phyloP scores from a whole-genome alignment of 2,797 vertebrate species.

The Gymnocypris eckloni region DNA sequence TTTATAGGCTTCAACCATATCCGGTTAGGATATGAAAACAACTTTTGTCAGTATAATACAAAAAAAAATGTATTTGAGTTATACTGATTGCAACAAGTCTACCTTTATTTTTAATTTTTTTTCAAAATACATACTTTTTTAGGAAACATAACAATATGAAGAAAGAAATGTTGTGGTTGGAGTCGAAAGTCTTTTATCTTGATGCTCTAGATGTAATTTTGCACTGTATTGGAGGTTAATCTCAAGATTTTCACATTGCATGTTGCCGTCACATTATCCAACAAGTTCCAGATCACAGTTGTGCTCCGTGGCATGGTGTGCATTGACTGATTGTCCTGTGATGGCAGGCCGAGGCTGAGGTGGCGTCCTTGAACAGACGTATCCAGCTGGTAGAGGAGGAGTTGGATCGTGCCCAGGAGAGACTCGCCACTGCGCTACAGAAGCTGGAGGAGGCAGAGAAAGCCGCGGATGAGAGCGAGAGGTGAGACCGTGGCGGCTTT shows the following conservation, averaged over 20 bases:
- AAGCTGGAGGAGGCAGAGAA: conserved; percentile 98
- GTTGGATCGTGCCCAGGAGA: conserved; percentile 94
- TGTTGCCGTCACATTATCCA: background rate
- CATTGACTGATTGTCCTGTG: background rate
- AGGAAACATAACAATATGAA: background rate
- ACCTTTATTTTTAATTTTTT: background rate
- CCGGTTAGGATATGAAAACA: background rate
- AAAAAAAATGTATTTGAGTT: background rate
- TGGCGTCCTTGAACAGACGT: conserved; percentile 94
- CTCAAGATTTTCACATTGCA: background rate
- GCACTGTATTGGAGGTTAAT: no score
- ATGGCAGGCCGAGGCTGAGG: conserved; percentile 91
- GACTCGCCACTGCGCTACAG: conserved; percentile 92
- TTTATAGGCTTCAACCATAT: background rate
- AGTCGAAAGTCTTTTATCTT: background rate
- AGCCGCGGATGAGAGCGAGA: conserved; percentile 95
- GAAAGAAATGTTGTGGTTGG: background rate
- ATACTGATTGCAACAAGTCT: background rate
- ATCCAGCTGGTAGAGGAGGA: conserved; percentile 98
- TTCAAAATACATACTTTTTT: background rate
- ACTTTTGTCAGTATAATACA: background rate
- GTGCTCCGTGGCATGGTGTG: background rate
- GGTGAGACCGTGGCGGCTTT: conserved; percentile 71
- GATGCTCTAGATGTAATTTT: background rate
- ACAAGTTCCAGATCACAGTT: background rate